Percentiles rank a stretch among this genome's conserved stretches.
Conservation (phyloP, 1,140 invertebrate genomes). For the Harlomillsia oculata region DNA sequence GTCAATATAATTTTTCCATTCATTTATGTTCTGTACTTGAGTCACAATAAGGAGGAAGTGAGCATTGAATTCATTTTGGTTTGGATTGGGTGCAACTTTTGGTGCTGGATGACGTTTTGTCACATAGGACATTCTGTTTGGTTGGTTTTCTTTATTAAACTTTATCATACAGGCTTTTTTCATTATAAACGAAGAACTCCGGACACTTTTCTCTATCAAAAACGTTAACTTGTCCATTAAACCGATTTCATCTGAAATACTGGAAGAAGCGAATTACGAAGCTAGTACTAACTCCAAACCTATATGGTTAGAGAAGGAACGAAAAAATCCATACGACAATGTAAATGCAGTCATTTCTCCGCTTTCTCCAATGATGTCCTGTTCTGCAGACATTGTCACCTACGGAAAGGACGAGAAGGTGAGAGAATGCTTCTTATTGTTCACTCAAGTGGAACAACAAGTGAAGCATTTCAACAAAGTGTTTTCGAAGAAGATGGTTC, state of each 20-base stretch:
- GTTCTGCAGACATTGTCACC: background rate
- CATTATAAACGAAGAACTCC: background rate
- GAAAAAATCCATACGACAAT: too few relatives aligned
- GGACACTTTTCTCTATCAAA: background rate
- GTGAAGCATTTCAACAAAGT: background rate
- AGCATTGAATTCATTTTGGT: background rate
- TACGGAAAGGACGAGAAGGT: background rate
- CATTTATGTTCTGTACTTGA: background rate
- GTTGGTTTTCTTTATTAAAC: conserved; percentile 5
- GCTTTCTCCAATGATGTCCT: background rate
- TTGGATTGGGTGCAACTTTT: background rate
- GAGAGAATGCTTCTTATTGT: background rate
- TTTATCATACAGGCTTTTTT: background rate
- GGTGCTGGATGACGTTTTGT: background rate
- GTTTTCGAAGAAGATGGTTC: background rate
- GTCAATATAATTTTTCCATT: background rate
- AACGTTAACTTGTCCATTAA: too few relatives aligned
- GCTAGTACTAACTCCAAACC: too few relatives aligned
- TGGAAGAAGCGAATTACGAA: too few relatives aligned
- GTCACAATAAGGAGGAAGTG: background rate
- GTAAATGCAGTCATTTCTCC: too few relatives aligned
- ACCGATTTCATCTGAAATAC: too few relatives aligned
- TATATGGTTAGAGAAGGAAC: too few relatives aligned
- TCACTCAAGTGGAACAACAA: background rate
- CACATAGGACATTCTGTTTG: background rate